Percentiles rank a stretch among this genome's conserved stretches.
These are phyloP conservation scores for Myotis myotis DNA, from an alignment of 2,797 vertebrate species.

Conservation along the genomic window DNA sequence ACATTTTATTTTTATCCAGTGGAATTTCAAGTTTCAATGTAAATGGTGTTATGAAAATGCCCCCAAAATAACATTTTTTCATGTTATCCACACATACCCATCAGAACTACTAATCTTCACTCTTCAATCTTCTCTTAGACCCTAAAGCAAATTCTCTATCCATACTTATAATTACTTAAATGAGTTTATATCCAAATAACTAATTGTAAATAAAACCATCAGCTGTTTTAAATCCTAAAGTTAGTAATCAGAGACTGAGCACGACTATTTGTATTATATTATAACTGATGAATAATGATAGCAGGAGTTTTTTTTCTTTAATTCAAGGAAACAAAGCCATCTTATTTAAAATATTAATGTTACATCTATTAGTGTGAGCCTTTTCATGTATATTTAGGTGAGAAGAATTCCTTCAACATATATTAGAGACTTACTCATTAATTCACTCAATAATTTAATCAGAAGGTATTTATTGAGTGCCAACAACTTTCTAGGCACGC, in stretches of 20 bases:
- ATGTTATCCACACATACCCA: not conserved
- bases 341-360: not conserved
- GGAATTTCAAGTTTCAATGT: not conserved
- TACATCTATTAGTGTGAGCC: not conserved
- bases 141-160: conserved; percentile 8
- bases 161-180: conserved; percentile 12
- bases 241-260: conserved; percentile 13
- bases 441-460: not conserved
- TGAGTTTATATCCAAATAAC: conserved; percentile 25
- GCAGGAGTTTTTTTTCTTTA: not conserved
- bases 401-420: not conserved
- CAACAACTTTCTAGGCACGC: not conserved
- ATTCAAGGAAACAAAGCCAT: not conserved
- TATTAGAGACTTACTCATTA: not conserved
- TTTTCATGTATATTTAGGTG: not conserved
- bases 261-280: conserved; percentile 1
- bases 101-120: not conserved
- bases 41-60: not conserved
- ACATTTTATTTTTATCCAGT: conserved; percentile 1
- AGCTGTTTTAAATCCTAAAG: conserved; percentile 16
- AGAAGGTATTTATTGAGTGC: not conserved
- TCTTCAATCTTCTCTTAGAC: not conserved
- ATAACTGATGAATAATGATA: conserved; percentile 14
- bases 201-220: not conserved
- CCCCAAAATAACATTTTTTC: not conserved